These are phyloP conservation scores for Ochropacha duplaris DNA, from an alignment of 2,888 invertebrate genomes.

Conservation along the genomic window DNA sequence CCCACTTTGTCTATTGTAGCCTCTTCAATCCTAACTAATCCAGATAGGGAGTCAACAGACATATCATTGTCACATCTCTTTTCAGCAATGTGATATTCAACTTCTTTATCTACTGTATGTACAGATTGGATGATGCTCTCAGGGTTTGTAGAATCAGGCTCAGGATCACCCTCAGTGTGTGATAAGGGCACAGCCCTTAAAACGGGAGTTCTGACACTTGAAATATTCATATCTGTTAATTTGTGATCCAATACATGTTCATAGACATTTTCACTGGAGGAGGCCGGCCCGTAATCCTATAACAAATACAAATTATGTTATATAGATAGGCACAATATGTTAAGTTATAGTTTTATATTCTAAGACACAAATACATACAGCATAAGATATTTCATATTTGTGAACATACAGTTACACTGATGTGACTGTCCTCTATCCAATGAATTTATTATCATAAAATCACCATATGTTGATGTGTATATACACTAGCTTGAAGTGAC, in stretches of 20 bases:
- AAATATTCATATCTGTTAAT: conserved; percentile 77
- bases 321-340: conserved; percentile 3
- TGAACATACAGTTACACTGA: conserved; percentile 17
- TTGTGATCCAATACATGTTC: conserved; percentile 75
- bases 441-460: conserved; percentile 49
- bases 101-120: conserved; percentile 67
- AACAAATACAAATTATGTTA: conserved; percentile 49
- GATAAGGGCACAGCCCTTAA: conserved; percentile 70
- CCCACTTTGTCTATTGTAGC: conserved; percentile 64
- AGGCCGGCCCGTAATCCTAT: conserved; percentile 81
- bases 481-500: conserved; percentile 23
- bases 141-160: conserved; percentile 76
- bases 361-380: conserved; percentile 9
- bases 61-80: conserved; percentile 67
- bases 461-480: conserved; percentile 34
- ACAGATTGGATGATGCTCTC: conserved; percentile 73
- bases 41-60: conserved; percentile 69
- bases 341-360: background rate
- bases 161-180: conserved; percentile 64
- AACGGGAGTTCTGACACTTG: conserved; percentile 74
- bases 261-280: conserved; percentile 79
- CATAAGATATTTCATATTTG: conserved; percentile 11
- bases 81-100: conserved; percentile 70
- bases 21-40: conserved; percentile 73
- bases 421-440: conserved; percentile 25